phyloP scores from a whole-genome alignment of 2,888 invertebrate genomes.

The Philereme transversata region DNA sequence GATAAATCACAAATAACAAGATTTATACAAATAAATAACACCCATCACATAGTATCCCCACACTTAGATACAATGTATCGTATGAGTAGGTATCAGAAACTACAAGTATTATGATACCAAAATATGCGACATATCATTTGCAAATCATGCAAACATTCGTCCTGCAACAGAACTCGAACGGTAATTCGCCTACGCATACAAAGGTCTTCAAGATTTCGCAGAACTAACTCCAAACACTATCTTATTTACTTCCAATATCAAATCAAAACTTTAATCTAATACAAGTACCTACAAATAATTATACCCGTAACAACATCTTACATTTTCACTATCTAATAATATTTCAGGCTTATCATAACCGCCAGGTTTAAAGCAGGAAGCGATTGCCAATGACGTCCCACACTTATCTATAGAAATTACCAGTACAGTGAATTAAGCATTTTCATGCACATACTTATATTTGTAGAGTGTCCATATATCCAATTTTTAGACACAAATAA shows the following conservation, averaged over 20 bases:
- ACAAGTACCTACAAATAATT: background rate
- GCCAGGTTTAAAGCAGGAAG: constrained; percentile 38
- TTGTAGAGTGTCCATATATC: background rate
- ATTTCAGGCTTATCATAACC: constrained; percentile 28
- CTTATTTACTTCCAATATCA: background rate
- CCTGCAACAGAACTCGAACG: no score
- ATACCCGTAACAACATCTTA: constrained; percentile 10
- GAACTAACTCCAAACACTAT: background rate
- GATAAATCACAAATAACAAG: no score
- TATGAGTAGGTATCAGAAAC: no score
- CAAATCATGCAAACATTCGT: no score
- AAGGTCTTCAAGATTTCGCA: background rate
- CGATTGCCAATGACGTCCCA: constrained; percentile 39
- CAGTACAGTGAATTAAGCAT: constrained; percentile 9
- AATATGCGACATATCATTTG: no score
- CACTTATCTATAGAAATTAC: constrained; percentile 32
- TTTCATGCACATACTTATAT: background rate
- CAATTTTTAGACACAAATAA: no score
- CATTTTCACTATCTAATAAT: constrained; percentile 15
- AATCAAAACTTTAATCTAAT: background rate
- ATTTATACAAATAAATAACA: no score
- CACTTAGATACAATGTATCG: no score
- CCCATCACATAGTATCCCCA: no score
- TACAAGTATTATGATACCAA: no score
- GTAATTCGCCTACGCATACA: no score